phyloP scores from a whole-genome alignment of 2,113 vertebrate genomes.

The Sorex fumeus region DNA sequence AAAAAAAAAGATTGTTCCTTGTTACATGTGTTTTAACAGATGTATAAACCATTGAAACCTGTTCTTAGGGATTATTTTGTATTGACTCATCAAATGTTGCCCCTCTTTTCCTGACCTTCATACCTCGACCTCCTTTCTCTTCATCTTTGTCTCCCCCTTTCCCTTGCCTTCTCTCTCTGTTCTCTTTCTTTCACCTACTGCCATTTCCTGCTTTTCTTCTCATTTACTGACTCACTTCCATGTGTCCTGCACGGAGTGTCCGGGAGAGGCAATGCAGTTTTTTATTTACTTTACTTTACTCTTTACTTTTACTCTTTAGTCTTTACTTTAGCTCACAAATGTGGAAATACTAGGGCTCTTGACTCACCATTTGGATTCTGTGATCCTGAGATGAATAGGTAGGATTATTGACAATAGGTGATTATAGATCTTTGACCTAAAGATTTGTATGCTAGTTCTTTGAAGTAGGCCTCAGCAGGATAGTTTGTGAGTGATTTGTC shows the following conservation, averaged over 20 bases:
- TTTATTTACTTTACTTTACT: too few species aligned
- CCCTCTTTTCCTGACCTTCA: background rate
- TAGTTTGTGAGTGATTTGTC: background rate
- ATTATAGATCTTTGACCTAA: background rate
- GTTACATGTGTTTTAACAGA: slow-evolving; percentile 12
- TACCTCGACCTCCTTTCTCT: background rate
- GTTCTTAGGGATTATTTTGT: slow-evolving; percentile 43
- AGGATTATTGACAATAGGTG: background rate
- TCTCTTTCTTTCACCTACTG: background rate
- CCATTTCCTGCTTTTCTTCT: slow-evolving; percentile 1
- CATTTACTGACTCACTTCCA: background rate
- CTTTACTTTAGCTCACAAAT: background rate
- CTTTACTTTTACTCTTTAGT: too few species aligned
- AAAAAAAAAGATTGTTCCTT: slow-evolving; percentile 14
- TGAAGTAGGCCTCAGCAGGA: background rate
- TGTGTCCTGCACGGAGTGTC: too few species aligned
- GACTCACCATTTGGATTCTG: background rate
- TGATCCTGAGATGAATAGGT: slow-evolving; percentile 12
- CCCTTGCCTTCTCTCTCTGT: background rate
- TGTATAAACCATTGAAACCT: slow-evolving; percentile 23
- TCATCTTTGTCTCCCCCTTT: background rate
- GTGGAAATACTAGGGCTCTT: background rate
- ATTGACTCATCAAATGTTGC: background rate
- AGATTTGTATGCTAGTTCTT: background rate
- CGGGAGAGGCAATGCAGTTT: too few species aligned